Evolutionary conservation across 2,113 vertebrate genomes (phyloP), one percentile per base, ranked within the genome.

Genomic region (Strix aluco): DNA sequence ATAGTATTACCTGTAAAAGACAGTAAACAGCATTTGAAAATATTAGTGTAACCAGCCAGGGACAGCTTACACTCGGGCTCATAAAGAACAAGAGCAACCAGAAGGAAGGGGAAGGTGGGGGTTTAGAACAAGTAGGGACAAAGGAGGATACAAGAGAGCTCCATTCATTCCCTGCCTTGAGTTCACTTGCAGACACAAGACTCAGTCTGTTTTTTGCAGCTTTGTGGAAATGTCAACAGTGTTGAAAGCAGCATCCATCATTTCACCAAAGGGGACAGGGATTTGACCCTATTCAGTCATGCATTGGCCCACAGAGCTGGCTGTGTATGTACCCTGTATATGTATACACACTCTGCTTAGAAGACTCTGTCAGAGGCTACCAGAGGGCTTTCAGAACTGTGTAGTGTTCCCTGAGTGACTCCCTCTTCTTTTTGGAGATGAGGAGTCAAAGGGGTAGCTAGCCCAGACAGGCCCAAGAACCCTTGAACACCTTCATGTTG

Each of bases 271-370:
- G 40, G 67, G 46, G 46, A 79, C 49, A 54, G 46, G 15, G 62
- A 62, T 69, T 54, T 92, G 92, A 83, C 89, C 73, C 73, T 46
- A 2, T 9, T 84, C 66, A n/a, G 77, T 82, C 61, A 25, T 2
- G 25, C 88, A 6, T 5, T 52, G 91, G 52, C 81, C 84, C 44
- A 14, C 44, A 22, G 78, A 72, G 78, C 61, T 65, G 70, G 40
- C 46, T 79, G 36, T 0, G 1, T 6, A 2, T 1, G 15, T 47
- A 32, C 0, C 0, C 38, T 55, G 44, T 7, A 5, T 66, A 30
- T 51, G 58, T 9, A 34, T 44, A 79, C 15, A 70, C 27, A 15
- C 21, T 57, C 65, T 32, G 4, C 63, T 32, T 87, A 13, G 55
- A 87, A 38, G 4, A 30, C 13, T 38, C 27, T 2, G 9, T 52